Percentiles rank a stretch among this genome's conserved stretches.
These are phyloP conservation scores for Dysdera silvatica DNA, from an alignment of 1,140 invertebrate genomes.

Conservation along the genomic window DNA sequence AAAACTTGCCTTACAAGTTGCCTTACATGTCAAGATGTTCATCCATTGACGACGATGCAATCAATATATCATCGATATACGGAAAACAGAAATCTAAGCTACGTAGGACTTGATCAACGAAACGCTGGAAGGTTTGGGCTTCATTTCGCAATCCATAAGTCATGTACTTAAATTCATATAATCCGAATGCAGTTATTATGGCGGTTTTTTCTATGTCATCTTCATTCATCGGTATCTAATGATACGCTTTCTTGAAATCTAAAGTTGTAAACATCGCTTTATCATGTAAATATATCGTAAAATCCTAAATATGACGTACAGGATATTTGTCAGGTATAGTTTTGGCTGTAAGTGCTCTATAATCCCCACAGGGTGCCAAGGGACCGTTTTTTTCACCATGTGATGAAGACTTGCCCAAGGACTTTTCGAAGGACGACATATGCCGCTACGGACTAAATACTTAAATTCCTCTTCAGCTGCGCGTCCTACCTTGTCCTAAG, in stretches of 20 bases:
- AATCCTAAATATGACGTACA: slow-evolving; percentile 21
- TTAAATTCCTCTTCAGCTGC: background rate
- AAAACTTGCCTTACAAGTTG: slow-evolving; percentile 41
- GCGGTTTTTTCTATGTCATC: slow-evolving; percentile 27
- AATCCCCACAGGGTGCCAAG: slow-evolving; percentile 21
- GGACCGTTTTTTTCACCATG: slow-evolving; percentile 31
- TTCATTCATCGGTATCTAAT: slow-evolving; percentile 19
- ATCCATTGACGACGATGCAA: slow-evolving; percentile 39
- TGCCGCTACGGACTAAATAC: slow-evolving; percentile 11
- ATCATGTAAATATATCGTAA: slow-evolving; percentile 8
- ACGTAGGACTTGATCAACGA: slow-evolving; percentile 14
- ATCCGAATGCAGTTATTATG: slow-evolving; percentile 16
- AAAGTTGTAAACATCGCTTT: slow-evolving; percentile 15
- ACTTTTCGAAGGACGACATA: slow-evolving; percentile 30
- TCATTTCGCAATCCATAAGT: slow-evolving; percentile 26
- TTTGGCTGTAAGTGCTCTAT: slow-evolving; percentile 8
- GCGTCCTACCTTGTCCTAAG: background rate
- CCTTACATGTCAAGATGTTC: slow-evolving; percentile 38
- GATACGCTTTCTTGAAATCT: slow-evolving; percentile 13
- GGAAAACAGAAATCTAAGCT: background rate
- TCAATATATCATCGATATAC: slow-evolving; percentile 38
- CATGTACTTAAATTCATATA: slow-evolving; percentile 27
- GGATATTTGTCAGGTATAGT: slow-evolving; percentile 26
- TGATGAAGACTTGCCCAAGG: slow-evolving; percentile 31
- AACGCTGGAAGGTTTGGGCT: slow-evolving; percentile 20